Base-by-base conservation (phyloP, 1,140 invertebrate species). In the Drosophila sp. region DNA sequence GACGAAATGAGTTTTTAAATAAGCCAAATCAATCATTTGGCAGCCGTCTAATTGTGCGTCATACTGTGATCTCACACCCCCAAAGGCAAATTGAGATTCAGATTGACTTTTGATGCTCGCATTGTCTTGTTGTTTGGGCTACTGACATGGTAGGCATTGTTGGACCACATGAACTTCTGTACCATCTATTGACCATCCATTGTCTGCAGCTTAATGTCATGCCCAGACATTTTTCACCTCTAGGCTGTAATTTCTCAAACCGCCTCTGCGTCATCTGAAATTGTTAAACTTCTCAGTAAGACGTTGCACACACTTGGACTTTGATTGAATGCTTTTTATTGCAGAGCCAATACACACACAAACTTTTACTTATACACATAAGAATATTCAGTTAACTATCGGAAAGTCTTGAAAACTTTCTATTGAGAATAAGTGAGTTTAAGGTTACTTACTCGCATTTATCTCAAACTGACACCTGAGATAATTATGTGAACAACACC, bases 11-110 rank as follows among this genome's bases (percentile, higher is more conserved):
- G 40, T 83, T 89, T 89, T 89, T 89, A 89, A 89, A 63, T 83
- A 83, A 89, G 80, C 73, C 50, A 80, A 89, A 89, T 89, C 83
- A 89, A 89, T 89, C 83, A 89, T 87, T 79, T 83, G 77, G 72
- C 63, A 80, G 70, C 46, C 65, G 65, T 46, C 78, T 89, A 89
- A 89, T 89, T 83, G 79, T 71, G 34, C 54, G 27, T 18, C 72
- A 45, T 7, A 51, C 67, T 50, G 41, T 21, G 43, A 62, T 48
- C 65, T 48, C 65, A 76, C 79, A 62, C 79, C 83, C 72, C 72
- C 56, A 70, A 54, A 48, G 56, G 38, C 45, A 45, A 32, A 18
- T 74, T 56, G 38, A 43, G 32, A 46, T 50, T 32, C n/a, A 48
- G 41, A 63, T 74, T 74, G 43, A 50, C 40, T 58, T 46, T 59